Percentiles rank a stretch among this genome's conserved stretches.
Evolutionary conservation across 2,888 invertebrate species (phyloP).

Genomic region (Catocala fraxini): DNA sequence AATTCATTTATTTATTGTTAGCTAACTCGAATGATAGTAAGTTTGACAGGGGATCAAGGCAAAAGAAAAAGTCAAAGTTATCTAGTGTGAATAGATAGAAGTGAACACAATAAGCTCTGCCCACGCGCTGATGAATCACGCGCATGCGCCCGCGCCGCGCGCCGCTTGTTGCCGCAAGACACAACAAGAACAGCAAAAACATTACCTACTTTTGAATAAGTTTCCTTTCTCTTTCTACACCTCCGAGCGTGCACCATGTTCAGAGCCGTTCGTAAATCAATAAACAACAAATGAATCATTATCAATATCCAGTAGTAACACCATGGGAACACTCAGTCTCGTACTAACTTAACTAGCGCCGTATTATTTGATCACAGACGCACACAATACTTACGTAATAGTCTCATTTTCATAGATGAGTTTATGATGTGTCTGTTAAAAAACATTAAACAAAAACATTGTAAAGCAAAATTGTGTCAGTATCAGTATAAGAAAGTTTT

Average conservation of each 20-base stretch:
- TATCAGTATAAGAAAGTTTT: constrained; percentile 54
- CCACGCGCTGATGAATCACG: constrained; percentile 85
- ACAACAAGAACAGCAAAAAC: constrained; percentile 82
- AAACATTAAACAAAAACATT: constrained; percentile 11
- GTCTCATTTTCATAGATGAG: not conserved
- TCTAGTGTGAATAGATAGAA: constrained; percentile 73
- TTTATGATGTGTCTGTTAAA: constrained; percentile 1
- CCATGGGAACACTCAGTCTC: constrained; percentile 60
- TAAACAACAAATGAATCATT: constrained; percentile 64
- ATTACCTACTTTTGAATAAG: constrained; percentile 87
- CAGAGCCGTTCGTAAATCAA: constrained; percentile 74
- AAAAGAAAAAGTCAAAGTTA: constrained; percentile 77
- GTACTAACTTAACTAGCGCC: constrained; percentile 41
- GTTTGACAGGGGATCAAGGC: constrained; percentile 61
- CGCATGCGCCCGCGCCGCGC: constrained; percentile 66
- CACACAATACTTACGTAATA: too few species aligned
- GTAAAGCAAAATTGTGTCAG: constrained; percentile 23
- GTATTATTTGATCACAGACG: too few species aligned
- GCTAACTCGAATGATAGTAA: constrained; percentile 52
- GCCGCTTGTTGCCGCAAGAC: constrained; percentile 68
- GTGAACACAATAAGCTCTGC: constrained; percentile 81
- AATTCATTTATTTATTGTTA: constrained; percentile 43
- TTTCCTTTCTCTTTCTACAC: constrained; percentile 87
- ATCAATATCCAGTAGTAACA: constrained; percentile 50
- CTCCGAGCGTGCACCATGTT: constrained; percentile 72